Conservation (phyloP, 2,113 vertebrate genomes). For the Pygoscelis adeliae region DNA sequence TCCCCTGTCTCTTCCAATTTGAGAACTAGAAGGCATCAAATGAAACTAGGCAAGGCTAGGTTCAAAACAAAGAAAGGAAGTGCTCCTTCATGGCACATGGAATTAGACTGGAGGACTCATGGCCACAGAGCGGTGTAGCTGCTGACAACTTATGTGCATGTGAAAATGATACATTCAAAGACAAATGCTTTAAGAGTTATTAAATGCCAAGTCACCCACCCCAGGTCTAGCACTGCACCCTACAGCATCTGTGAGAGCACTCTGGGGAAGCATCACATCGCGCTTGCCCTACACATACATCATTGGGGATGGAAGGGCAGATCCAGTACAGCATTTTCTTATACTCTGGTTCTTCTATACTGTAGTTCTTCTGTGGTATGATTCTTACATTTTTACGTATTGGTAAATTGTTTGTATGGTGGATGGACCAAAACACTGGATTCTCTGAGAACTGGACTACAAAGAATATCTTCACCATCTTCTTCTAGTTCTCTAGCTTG, state of each 20-base stretch:
- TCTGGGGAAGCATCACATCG: background rate
- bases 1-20: background rate
- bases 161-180: background rate
- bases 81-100: background rate
- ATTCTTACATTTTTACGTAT: background rate
- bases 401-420: background rate
- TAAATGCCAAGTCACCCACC: background rate
- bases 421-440: background rate
- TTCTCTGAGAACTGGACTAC: background rate
- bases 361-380: background rate
- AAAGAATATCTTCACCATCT: background rate
- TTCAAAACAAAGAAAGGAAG: background rate
- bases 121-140: background rate
- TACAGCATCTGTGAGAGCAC: background rate
- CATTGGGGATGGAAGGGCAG: background rate
- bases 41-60: background rate
- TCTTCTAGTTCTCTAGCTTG: background rate
- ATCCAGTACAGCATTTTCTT: background rate
- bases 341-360: background rate
- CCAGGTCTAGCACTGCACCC: background rate
- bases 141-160: rapidly evolving
- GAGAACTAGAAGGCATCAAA: background rate
- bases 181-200: background rate
- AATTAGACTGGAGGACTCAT: background rate
- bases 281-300: background rate